Evolutionary conservation across 2,113 vertebrate species (phyloP).

Genomic region (Hippocampus guttulatus): DNA sequence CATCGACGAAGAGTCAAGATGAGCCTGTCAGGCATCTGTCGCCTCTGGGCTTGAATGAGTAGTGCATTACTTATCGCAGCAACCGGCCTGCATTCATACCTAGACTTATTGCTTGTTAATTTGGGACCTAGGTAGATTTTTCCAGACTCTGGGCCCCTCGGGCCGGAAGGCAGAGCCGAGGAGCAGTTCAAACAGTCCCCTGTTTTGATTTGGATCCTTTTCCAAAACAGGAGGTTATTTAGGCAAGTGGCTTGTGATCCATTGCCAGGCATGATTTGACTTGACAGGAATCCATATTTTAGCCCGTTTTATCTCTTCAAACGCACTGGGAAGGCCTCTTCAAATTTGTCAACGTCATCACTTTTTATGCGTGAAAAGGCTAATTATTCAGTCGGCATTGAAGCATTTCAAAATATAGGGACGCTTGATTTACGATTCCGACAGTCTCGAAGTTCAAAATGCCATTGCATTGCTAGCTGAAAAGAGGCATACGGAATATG

Average conservation of each 20-base stretch:
- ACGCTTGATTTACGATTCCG: background rate
- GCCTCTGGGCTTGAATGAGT: constrained; percentile 28
- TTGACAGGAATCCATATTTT: constrained; percentile 10
- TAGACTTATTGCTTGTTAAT: constrained; percentile 36
- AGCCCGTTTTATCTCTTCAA: constrained; percentile 18
- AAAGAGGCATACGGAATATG: background rate
- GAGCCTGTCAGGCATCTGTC: constrained; percentile 12
- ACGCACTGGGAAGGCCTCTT: constrained; percentile 21
- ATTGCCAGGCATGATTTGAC: constrained; percentile 1
- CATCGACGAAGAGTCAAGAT: constrained; percentile 24
- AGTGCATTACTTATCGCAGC: constrained; percentile 24
- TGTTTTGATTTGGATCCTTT: background rate
- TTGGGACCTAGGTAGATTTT: constrained; percentile 29
- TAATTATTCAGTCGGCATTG: background rate
- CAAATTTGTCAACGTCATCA: constrained; percentile 7
- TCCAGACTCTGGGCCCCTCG: background rate
- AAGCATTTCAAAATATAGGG: background rate
- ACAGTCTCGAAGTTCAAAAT: background rate
- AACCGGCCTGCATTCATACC: constrained; percentile 20
- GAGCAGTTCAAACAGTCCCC: constrained; percentile 15
- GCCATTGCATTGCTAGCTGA: background rate
- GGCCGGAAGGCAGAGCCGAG: background rate
- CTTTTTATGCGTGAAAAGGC: background rate
- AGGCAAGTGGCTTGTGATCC: constrained; percentile 9
- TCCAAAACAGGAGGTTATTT: background rate